These are phyloP conservation scores for Styela clava DNA, from an alignment of 23 tunicate genomes.

Conservation along the genomic window DNA sequence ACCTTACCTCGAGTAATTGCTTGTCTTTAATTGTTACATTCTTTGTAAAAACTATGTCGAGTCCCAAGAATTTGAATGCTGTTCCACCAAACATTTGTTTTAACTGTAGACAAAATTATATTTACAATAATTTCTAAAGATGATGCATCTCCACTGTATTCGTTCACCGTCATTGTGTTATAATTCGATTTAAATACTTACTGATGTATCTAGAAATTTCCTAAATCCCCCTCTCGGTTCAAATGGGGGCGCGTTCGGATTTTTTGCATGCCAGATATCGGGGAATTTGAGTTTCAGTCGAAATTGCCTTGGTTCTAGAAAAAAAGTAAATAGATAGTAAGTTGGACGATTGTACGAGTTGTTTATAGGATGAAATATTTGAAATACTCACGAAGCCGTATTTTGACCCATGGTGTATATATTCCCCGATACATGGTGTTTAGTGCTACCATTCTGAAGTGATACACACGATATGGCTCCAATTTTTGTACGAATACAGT, in stretches of 20 bases:
- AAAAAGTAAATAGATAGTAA: neutral
- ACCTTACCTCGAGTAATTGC: conserved; percentile 13
- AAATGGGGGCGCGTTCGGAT: conserved; percentile 21
- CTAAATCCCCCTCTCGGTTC: neutral
- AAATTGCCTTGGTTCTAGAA: conserved; percentile 28
- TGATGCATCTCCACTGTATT: neutral
- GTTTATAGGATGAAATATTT: no score
- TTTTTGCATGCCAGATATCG: neutral
- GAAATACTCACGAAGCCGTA: conserved; percentile 32
- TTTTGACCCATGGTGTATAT: conserved; percentile 17
- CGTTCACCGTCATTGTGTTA: neutral
- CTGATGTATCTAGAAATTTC: conserved; percentile 22
- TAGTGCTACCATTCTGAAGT: conserved; percentile 23
- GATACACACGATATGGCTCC: conserved; percentile 15
- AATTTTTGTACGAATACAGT: neutral
- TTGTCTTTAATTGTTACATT: conserved; percentile 9
- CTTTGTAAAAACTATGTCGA: neutral
- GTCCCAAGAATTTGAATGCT: conserved; percentile 14
- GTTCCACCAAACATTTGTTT: conserved; percentile 1
- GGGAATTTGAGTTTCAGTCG: conserved; percentile 2
- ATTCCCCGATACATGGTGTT: neutral
- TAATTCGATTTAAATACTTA: neutral
- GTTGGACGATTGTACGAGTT: no score
- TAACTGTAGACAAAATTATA: neutral
- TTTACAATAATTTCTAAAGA: neutral